Conservation (phyloP, 2,113 vertebrate genomes). For the Myanophis thanlyinensis region DNA sequence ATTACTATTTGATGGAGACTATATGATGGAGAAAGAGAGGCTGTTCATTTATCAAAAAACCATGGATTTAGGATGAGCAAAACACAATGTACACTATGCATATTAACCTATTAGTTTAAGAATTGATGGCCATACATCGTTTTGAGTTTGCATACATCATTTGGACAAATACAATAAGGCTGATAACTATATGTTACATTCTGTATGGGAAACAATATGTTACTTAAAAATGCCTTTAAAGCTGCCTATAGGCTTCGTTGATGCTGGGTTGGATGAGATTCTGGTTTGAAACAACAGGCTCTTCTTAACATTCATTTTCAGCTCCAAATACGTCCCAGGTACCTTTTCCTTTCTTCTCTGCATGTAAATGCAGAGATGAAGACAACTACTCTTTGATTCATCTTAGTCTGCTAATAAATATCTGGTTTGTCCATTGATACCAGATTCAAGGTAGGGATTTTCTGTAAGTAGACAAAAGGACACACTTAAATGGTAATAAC, state of each 20-base stretch:
- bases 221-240: neutral
- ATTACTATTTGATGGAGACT: neutral
- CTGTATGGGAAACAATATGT: neutral
- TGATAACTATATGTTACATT: neutral
- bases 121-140: neutral
- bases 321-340: neutral
- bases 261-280: neutral
- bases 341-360: neutral
- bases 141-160: neutral
- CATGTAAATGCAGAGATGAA: neutral
- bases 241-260: neutral
- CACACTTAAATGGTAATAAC: neutral
- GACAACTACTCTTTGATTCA: neutral
- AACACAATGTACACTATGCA: neutral
- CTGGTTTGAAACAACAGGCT: neutral
- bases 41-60: neutral
- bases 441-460: neutral
- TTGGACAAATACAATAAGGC: neutral
- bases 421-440: neutral
- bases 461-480: neutral
- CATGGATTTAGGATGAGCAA: neutral
- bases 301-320: neutral
- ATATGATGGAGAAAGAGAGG: neutral
- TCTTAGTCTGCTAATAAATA: neutral
- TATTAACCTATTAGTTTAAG: neutral